Base-by-base conservation (phyloP, 2,888 invertebrate species). In the Campoletis raptor region DNA sequence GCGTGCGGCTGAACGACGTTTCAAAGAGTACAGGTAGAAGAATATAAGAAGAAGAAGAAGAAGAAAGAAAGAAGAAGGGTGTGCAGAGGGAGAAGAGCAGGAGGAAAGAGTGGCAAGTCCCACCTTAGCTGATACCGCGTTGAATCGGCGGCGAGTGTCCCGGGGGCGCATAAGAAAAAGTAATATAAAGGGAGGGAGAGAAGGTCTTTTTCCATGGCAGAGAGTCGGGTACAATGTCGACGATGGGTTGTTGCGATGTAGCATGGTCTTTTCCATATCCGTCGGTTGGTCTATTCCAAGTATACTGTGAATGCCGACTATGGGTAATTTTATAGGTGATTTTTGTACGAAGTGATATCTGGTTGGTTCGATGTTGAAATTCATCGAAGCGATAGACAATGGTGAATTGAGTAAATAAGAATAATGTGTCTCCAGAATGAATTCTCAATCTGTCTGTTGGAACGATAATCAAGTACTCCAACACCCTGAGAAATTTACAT, bases 81-180 rank as follows among this genome's bases (percentile, higher is more conserved):
- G 57, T 24, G 24, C 12, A 30, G 61, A 61, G 61, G 12, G 57
- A 42, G n/a, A 24, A 67, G 48, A n/a, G 30, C 36, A 83, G 67
- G 15, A 73, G 64, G 67, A 72, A 70, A 85, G 76, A 72, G 54
- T 74, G 42, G 76, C 80, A 40, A 84, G 81, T 77, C 85, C 81
- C 85, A 85, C 85, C 81, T 85, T 73, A 5, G 81, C 77, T 70
- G 81, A 81, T 81, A 64, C 84, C 72, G 80, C 80, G 84, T 52
- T 76, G 64, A 76, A 81, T 85, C 85, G 85, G 72, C 37, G n/a
- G 76, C 57, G 45, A 76, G 42, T 57, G 42, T 74, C 74, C 57
- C 42, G 76, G 24, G 42, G 45, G 42, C 57, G 70, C 45, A 48
- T 30, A 48, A 76, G 64, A 64, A 24, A 57, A 40, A 61, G 74